phyloP scores from a whole-genome alignment of 2,797 vertebrate species.

The Labroides dimidiatus region DNA sequence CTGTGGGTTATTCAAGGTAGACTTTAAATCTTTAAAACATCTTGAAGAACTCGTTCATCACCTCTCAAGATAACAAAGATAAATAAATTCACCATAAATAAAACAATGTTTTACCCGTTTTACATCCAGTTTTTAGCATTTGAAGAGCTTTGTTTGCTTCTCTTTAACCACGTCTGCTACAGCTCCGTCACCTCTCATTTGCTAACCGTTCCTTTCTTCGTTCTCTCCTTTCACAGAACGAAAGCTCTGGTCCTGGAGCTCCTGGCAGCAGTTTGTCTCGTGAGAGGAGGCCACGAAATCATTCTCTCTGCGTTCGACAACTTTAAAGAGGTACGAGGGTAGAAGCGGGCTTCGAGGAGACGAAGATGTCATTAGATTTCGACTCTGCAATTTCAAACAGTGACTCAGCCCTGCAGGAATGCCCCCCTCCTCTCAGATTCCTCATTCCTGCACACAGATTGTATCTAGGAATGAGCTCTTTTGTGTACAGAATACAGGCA shows the following conservation, averaged over 20 bases:
- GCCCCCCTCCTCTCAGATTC: conserved; percentile 26
- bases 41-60: no score
- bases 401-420: conserved; percentile 66
- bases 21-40: background rate
- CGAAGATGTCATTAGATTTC: conserved; percentile 55
- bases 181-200: conserved; percentile 29
- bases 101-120: no score
- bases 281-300: conserved; percentile 98
- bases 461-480: conserved; percentile 38
- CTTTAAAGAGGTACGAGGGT: conserved; percentile 93
- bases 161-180: conserved; percentile 38
- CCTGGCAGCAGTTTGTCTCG: conserved; percentile 96
- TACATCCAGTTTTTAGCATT: background rate
- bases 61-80: no score
- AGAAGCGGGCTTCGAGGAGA: conserved; percentile 28
- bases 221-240: conserved; percentile 84
- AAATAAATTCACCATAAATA: no score
- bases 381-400: conserved; percentile 51
- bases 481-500: conserved; percentile 56
- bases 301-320: conserved; percentile 97
- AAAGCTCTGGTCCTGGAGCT: conserved; percentile 97
- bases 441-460: conserved; percentile 28
- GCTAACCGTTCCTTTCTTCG: conserved; percentile 29
- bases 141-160: conserved; percentile 7
- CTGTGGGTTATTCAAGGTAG: conserved; percentile 1